Percentiles rank a stretch among this genome's conserved stretches.
Evolutionary conservation across 2,113 vertebrate genomes (phyloP).

Genomic region (Oenanthe oenanthe): DNA sequence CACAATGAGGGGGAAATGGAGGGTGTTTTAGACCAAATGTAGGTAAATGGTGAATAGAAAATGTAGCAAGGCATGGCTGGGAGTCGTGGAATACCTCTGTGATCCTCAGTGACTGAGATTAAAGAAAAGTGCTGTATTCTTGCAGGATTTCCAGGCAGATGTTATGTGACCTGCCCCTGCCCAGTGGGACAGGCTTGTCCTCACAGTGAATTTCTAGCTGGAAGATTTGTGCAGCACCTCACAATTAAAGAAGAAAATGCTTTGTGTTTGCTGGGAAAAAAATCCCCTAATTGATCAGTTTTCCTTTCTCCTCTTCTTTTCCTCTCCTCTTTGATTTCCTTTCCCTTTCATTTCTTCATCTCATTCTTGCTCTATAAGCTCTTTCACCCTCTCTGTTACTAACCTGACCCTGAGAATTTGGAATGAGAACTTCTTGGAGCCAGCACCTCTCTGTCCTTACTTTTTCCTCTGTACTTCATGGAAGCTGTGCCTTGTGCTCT

Average conservation of each 20-base stretch:
- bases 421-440: neutral
- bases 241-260: neutral
- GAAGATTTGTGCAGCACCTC: neutral
- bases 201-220: neutral
- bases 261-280: neutral
- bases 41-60: neutral
- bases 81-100: neutral
- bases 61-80: neutral
- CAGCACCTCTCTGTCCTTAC: neutral
- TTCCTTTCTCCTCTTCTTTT: neutral
- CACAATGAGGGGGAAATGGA: neutral
- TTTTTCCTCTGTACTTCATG: neutral
- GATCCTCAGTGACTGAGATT: neutral
- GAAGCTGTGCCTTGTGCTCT: neutral
- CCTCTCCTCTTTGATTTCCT: neutral
- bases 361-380: neutral
- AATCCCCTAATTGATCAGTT: neutral
- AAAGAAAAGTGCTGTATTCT: neutral
- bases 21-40: neutral
- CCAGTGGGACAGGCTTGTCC: neutral
- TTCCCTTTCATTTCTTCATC: neutral
- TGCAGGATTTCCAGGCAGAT: neutral
- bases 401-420: neutral
- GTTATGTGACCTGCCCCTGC: neutral
- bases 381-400: neutral